Evolutionary conservation across 1,140 invertebrate species (phyloP), one percentile per base, ranked within the genome.

Genomic region (Sarcophaga bullata): DNA sequence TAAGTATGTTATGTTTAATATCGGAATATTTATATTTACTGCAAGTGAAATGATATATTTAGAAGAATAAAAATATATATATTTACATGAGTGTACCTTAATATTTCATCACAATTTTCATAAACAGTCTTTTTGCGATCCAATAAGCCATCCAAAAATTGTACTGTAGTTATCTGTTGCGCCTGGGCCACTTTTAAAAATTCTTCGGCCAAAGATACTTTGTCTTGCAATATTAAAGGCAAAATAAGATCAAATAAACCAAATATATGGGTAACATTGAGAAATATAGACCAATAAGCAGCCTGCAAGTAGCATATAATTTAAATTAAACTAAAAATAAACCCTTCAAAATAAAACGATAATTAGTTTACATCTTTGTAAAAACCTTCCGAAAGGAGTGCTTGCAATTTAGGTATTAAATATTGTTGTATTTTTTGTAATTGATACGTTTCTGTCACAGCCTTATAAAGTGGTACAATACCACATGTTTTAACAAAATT

Each of bases 151-250:
- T 96, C 95, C 17, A 95, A 89, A 85, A 93, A 93, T 58, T 89
- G 87, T 0, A 95, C 90, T 10, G 95, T 89, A 11, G 90, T 89
- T 73, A 86, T 86, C 84, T 94, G 94, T 81, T 93, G 92, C 9
- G 91, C 84, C 8, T 89, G 90, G 68, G 92, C 92, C 37, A 90
- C 89, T 62, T 86, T 87, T 82, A 95, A 86, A 90, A 94, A 95
- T 81, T 93, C 92, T 85, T 95, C 94, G 11, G 93, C 92, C 25
- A 94, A 84, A 78, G 91, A 91, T 7, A 93, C 86, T 85, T 94
- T 95, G 86, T 95, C 94, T 90, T 95, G 94, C 13, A 95, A 90
- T 84, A 95, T 90, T 50, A 96, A 88, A 0, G 95, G 95, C 75
- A 96, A 87, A 3, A 95, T 85, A 84, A 95, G 91, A 80, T 93